Percentiles rank a stretch among this genome's conserved stretches.
Conservation (phyloP, 2,113 vertebrate genomes). For the Scatophagus argus region DNA sequence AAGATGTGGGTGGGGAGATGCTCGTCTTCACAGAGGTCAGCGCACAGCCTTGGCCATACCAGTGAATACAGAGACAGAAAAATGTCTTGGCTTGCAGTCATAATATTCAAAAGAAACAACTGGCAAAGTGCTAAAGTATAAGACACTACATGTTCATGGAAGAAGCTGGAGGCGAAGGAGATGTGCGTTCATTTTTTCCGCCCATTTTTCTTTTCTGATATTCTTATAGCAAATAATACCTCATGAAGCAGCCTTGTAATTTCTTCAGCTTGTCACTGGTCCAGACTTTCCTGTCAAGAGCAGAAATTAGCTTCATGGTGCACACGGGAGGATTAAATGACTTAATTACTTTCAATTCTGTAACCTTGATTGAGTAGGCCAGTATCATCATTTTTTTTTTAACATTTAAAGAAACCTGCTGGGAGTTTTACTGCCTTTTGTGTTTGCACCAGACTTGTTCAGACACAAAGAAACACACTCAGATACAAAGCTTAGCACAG, state of each 20-base stretch:
- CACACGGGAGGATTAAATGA: background rate
- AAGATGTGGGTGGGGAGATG: slow-evolving; percentile 21
- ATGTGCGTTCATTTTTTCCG: no score
- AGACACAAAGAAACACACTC: slow-evolving; percentile 49
- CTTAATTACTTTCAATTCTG: slow-evolving; percentile 38
- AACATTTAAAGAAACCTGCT: slow-evolving; percentile 33
- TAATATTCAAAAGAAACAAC: background rate
- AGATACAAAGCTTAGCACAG: slow-evolving; percentile 41
- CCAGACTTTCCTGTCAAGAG: background rate
- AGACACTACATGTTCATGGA: background rate
- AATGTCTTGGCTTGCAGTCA: background rate
- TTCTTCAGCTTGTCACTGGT: slow-evolving; percentile 7
- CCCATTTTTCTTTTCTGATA: no score
- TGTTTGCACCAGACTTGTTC: slow-evolving; percentile 27
- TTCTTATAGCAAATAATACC: background rate
- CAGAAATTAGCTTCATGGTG: background rate
- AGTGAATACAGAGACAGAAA: background rate
- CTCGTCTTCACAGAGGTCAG: slow-evolving; percentile 13
- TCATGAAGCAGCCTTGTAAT: background rate
- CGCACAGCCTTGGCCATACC: background rate
- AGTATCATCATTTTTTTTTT: slow-evolving; percentile 17
- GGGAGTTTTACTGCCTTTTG: slow-evolving; percentile 39
- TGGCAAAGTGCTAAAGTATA: background rate
- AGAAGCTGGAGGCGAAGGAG: background rate
- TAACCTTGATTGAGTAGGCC: slow-evolving; percentile 37